Conservation (phyloP, 1,140 invertebrate species). For the Dufourea novaeangliae region DNA sequence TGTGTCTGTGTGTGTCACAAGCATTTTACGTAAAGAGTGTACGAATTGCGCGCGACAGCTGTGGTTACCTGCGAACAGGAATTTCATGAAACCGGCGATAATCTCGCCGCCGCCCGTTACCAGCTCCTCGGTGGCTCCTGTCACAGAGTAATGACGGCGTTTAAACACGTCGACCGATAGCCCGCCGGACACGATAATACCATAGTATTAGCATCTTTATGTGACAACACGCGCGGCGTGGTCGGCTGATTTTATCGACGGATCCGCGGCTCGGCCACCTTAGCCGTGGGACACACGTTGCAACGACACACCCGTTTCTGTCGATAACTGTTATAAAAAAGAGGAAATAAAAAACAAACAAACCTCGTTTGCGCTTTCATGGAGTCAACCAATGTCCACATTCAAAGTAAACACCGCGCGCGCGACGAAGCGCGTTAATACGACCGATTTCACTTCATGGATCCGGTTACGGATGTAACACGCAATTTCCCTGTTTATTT, state of each 20-base stretch:
- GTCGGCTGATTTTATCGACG: conserved; percentile 52
- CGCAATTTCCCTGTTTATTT: neutral
- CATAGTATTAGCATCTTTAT: conserved; percentile 65
- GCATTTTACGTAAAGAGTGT: no score
- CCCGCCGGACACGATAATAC: conserved; percentile 60
- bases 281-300: conserved; percentile 45
- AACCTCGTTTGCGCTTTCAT: neutral
- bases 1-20: no score
- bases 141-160: conserved; percentile 63
- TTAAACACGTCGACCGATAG: conserved; percentile 68
- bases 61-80: conserved; percentile 37
- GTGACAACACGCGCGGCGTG: conserved; percentile 46
- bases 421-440: conserved; percentile 13
- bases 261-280: conserved; percentile 23
- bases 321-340: conserved; percentile 37
- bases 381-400: no score
- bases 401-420: no score
- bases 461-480: neutral
- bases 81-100: conserved; percentile 59
- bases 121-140: conserved; percentile 53
- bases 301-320: conserved; percentile 43
- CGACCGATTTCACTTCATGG: neutral
- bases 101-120: conserved; percentile 57
- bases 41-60: conserved; percentile 36
- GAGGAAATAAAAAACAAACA: no score